Evolutionary conservation across 2,888 invertebrate genomes (phyloP).

Genomic region (Bibio marci): DNA sequence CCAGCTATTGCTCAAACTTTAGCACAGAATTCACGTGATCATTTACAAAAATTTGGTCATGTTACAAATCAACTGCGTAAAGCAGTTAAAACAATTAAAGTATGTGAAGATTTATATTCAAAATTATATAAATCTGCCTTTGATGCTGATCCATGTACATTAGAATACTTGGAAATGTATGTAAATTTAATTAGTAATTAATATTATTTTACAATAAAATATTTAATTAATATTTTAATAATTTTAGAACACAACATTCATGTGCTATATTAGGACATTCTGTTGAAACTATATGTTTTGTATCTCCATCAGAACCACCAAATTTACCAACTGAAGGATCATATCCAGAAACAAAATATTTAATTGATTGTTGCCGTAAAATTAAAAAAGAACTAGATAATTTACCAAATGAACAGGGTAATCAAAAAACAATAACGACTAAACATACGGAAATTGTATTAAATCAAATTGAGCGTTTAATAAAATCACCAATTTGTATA

Average conservation of each 20-base stretch:
- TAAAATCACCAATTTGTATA: constrained; percentile 45
- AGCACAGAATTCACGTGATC: constrained; percentile 61
- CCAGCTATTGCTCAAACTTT: constrained; percentile 78
- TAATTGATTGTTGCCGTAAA: constrained; percentile 21
- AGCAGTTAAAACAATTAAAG: constrained; percentile 44
- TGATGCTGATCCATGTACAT: constrained; percentile 65
- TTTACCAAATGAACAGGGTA: constrained; percentile 22
- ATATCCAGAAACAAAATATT: constrained; percentile 24
- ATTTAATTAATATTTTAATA: background rate
- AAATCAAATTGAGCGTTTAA: constrained; percentile 41
- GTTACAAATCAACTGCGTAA: constrained; percentile 63
- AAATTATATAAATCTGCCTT: constrained; percentile 68
- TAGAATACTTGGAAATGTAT: constrained; percentile 55
- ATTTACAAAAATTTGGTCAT: constrained; percentile 60
- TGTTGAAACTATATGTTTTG: constrained; percentile 26
- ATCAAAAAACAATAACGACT: constrained; percentile 25
- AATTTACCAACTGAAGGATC: constrained; percentile 22
- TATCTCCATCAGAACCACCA: constrained; percentile 26
- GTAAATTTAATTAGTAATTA: constrained; percentile 12
- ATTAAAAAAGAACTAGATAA: constrained; percentile 22
- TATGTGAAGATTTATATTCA: constrained; percentile 55
- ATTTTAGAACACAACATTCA: constrained; percentile 21
- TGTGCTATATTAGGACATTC: constrained; percentile 25
- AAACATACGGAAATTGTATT: constrained; percentile 38
- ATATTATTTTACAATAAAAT: too few species aligned